Percentiles rank a stretch among this genome's conserved stretches.
Evolutionary conservation across 2,888 invertebrate species (phyloP).

Genomic region (Xylocampa areola): DNA sequence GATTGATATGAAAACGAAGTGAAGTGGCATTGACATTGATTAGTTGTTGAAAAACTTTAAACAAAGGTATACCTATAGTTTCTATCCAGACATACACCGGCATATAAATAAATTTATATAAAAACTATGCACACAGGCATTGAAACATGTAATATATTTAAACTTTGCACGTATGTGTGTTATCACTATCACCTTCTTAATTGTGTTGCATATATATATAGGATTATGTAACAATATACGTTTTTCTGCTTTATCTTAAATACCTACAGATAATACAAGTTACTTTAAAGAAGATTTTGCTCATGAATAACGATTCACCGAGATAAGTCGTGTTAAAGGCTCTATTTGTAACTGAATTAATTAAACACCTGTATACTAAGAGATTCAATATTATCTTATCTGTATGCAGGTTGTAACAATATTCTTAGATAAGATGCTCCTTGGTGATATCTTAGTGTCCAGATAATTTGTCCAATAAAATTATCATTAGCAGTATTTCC

Average conservation of each 20-base stretch:
- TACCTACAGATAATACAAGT: neutral
- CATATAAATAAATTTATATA: conserved; percentile 39
- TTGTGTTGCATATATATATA: neutral
- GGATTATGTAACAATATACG: neutral
- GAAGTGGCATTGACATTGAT: conserved; percentile 83
- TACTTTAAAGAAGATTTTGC: neutral
- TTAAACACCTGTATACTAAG: neutral
- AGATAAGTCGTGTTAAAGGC: neutral
- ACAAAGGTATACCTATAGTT: conserved; percentile 61
- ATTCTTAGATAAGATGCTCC: conserved; percentile 1
- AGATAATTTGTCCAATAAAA: neutral
- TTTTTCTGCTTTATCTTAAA: neutral
- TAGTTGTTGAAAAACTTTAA: conserved; percentile 71
- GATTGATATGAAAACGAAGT: conserved; percentile 70
- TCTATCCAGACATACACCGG: conserved; percentile 33
- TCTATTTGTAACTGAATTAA: conserved; percentile 8
- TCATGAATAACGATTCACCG: neutral
- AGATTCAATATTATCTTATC: conserved; percentile 10
- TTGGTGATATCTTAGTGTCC: neutral
- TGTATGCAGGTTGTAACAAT: neutral
- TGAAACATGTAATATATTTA: conserved; percentile 14
- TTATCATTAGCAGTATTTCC: neutral
- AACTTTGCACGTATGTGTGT: conserved; percentile 18
- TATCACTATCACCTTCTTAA: too few relatives aligned
- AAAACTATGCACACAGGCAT: conserved; percentile 23